These are phyloP conservation scores for Triplophysa siluroides DNA, from an alignment of 2,113 vertebrate species.

Conservation along the genomic window DNA sequence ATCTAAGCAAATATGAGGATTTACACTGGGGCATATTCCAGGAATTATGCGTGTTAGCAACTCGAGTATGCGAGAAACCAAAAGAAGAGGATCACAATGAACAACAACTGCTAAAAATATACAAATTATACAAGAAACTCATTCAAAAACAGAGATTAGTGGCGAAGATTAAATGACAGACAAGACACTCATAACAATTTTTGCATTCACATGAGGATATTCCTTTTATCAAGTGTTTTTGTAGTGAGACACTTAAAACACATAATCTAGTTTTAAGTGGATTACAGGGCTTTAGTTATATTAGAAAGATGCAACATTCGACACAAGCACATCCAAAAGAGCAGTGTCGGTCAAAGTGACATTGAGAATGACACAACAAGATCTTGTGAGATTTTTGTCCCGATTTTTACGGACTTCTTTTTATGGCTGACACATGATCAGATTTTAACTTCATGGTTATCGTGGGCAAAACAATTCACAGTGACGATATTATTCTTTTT, in stretches of 20 bases:
- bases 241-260: not conserved
- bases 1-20: slow-evolving; percentile 34
- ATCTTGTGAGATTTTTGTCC: too few relatives aligned
- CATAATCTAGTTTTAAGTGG: slow-evolving; percentile 27
- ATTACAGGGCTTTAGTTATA: slow-evolving; percentile 31
- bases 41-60: not conserved
- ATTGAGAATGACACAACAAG: not conserved
- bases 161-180: too few relatives aligned
- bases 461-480: too few relatives aligned
- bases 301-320: slow-evolving; percentile 11
- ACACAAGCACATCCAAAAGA: slow-evolving; percentile 4
- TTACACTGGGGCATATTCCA: not conserved
- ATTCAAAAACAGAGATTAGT: too few relatives aligned
- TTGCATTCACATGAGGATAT: too few relatives aligned
- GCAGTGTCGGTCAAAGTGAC: not conserved
- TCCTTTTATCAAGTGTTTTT: not conserved
- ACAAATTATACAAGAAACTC: too few relatives aligned
- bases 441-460: too few relatives aligned
- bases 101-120: too few relatives aligned
- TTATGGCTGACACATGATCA: too few relatives aligned
- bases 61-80: not conserved
- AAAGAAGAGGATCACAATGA: not conserved
- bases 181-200: too few relatives aligned
- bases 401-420: too few relatives aligned
- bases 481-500: too few relatives aligned